Evolutionary conservation across 1,140 invertebrate genomes (phyloP).

Genomic region (Lutraria rhynchaena): DNA sequence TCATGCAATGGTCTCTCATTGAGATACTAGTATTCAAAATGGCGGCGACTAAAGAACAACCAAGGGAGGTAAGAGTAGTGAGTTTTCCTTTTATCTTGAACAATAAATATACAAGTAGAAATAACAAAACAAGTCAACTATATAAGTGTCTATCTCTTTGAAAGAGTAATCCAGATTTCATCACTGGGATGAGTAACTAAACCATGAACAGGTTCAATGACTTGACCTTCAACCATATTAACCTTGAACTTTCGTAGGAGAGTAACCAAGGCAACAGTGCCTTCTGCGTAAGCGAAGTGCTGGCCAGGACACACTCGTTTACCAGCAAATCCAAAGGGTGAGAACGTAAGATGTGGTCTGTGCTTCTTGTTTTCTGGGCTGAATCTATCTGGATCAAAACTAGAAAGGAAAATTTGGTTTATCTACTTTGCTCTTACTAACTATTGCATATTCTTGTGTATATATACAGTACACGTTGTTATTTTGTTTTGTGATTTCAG

Average conservation of each 20-base stretch:
- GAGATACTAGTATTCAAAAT: no score
- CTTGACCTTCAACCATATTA: slow-evolving; percentile 72
- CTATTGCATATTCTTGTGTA: no score
- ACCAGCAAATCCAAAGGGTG: slow-evolving; percentile 80
- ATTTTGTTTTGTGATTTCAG: no score
- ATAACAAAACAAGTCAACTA: no score
- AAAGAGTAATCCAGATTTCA: slow-evolving; percentile 79
- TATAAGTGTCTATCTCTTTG: slow-evolving; percentile 46
- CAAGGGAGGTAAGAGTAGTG: no score
- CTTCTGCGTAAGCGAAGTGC: slow-evolving; percentile 69
- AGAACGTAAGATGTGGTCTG: slow-evolving; percentile 68
- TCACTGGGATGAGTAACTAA: slow-evolving; percentile 77
- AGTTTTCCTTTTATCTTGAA: no score
- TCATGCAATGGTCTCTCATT: no score
- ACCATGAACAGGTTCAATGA: slow-evolving; percentile 72
- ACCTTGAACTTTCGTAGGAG: slow-evolving; percentile 72
- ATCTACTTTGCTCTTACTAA: no score
- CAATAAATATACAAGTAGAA: no score
- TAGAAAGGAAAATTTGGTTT: no score
- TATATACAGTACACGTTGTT: no score
- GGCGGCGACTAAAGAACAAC: no score
- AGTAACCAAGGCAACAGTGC: slow-evolving; percentile 61
- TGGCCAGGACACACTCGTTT: slow-evolving; percentile 77
- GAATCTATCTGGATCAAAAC: slow-evolving; percentile 80
- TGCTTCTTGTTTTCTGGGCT: slow-evolving; percentile 64